Evolutionary conservation across 2,888 invertebrate genomes (phyloP), one percentile per base, ranked within the genome.

Genomic region (Helicoverpa assulta): DNA sequence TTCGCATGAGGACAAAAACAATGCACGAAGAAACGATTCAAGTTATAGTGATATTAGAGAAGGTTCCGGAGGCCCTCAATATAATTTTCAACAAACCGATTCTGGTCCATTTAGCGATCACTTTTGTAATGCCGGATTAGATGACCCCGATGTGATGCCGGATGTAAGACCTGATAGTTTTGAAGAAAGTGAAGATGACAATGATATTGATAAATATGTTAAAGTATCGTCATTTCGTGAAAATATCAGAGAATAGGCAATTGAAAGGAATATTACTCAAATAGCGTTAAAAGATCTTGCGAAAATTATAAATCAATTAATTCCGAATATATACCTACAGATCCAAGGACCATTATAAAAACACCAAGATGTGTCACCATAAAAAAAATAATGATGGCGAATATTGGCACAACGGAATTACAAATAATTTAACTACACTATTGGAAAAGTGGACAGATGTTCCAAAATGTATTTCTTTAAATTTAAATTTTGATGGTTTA

Each of bases 401-500:
- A 52, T 61, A 52, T 33, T 52, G 60, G 52, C 60, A 61, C 16
- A 61, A 61, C 12, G 60, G 60, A 52, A 61, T 61, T 37, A n/a
- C 33, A 52, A 51, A 10, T 8, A 18, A 18, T 37, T 61, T 61
- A n/a, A 37, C 29, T 37, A 56, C 50, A 56, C 33, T 26, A 33
- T 57, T 64, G 56, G 50, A 50, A 50, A 7, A n/a, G 51, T 64
- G 64, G 64, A 21, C 50, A 33, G 54, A 61, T 3, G 60, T 19
- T 47, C 60, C 65, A 52, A 16, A 60, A 29, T 33, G 0, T 14
- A 69, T 63, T 58, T 33, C 40, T 7, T 70, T 80, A n/a, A 76
- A 77, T 69, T 40, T 81, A 4, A 81, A 81, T 67, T 21, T 81
- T 6, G 78, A 81, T 33, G 78, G 81, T 33, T 56, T 81, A 2